Evolutionary conservation across 1,140 invertebrate genomes (phyloP), one percentile per base, ranked within the genome.

Genomic region (Lycorma delicatula): DNA sequence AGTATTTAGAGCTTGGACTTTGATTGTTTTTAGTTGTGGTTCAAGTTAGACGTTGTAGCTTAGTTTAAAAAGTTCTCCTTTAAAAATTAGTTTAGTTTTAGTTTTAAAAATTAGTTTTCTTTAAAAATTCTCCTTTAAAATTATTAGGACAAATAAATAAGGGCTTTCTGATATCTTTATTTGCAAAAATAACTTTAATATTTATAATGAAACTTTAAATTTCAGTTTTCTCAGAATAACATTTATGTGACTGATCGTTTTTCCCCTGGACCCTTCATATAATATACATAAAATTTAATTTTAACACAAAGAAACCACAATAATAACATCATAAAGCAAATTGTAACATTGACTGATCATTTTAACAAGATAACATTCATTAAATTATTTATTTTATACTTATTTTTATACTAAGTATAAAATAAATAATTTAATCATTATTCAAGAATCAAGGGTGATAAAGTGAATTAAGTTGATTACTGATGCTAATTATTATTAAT

Each of bases 211-310:
- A 52, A 31, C 4, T 18, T 16, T 52, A 29, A 12, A 52, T 12
- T 29, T 36, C 4, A 20, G 27, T 20, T 48, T 20, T 52, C 12
- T 22, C 3, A 18, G 7, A 52, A 31, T 22, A 16, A 3, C 4
- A 5, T 29, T 52, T 52, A 11, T 12, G 5, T 36, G 31, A 52
- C 26, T 31, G 28, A 31, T 52, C 26, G 20, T 52, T 52, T 52
- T 29, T 52, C 50, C 50, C 50, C 50, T 52, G 50, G 6, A 20
- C 28, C 50, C 50, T 52, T 52, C 27, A 47, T 53, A n/a, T n/a
- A n/a, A n/a, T n/a, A n/a, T n/a, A n/a, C n/a, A n/a, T n/a, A n/a
- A n/a, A n/a, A n/a, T n/a, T n/a, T n/a, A n/a, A n/a, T n/a, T n/a
- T n/a, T n/a, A n/a, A n/a, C n/a, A n/a, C n/a, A n/a, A n/a, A n/a